phyloP scores from a whole-genome alignment of 2,113 vertebrate genomes.

The Columba janthina region DNA sequence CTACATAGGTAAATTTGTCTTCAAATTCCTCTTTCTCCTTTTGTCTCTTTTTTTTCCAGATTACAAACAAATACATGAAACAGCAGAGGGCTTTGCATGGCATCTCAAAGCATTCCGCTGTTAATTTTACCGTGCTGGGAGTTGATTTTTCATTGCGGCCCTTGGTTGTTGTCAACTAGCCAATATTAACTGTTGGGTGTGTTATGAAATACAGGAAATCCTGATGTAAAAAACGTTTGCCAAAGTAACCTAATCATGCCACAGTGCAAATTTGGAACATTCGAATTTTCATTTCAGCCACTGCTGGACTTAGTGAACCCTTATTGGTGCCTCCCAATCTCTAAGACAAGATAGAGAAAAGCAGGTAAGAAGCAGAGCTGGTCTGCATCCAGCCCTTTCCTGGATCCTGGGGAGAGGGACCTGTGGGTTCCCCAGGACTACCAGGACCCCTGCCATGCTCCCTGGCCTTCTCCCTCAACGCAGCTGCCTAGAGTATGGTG shows the following conservation, averaged over 20 bases:
- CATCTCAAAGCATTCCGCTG: not conserved
- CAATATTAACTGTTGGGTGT: not conserved
- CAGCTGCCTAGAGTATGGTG: not conserved
- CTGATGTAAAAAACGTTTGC: not conserved
- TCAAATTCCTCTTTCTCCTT: not conserved
- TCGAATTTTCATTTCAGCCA: not conserved
- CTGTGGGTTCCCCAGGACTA: fast-evolving
- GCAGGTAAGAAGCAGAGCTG: not conserved
- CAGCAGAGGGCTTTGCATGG: not conserved
- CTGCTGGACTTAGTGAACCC: not conserved
- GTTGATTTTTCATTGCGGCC: not conserved
- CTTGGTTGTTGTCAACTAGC: not conserved
- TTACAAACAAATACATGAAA: not conserved
- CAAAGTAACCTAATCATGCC: not conserved
- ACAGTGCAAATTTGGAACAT: not conserved
- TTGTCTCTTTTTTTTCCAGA: not conserved
- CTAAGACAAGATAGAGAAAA: not conserved
- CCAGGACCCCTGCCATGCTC: not conserved
- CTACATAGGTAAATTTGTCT: not conserved
- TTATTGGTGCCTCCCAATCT: not conserved
- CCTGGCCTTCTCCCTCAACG: not conserved
- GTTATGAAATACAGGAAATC: conserved; percentile 1
- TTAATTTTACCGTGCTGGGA: not conserved
- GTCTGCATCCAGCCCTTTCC: not conserved
- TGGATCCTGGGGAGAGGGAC: not conserved